Percentiles rank a stretch among this genome's conserved stretches.
Conservation (phyloP, 1,140 invertebrate species). For the Aphelenchoides fujianensis region DNA sequence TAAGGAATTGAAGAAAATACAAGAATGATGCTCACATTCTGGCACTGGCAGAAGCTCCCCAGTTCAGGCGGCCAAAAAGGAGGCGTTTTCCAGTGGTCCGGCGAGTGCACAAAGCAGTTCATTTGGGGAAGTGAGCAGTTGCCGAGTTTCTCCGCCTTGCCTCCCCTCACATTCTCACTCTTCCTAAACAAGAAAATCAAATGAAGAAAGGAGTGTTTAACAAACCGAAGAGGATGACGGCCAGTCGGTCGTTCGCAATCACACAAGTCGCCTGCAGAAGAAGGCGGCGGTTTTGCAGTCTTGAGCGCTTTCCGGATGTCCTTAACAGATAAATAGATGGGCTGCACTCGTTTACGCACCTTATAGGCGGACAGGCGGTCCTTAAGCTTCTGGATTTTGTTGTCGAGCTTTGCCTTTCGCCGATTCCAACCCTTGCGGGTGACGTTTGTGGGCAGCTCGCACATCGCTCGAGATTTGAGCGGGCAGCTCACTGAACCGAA, state of each 20-base stretch:
- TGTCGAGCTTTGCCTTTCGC: conserved; percentile 1
- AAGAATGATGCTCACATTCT: too few relatives aligned
- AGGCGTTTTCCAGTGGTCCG: conserved; percentile 87
- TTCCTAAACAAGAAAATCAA: too few relatives aligned
- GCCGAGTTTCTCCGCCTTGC: too few relatives aligned
- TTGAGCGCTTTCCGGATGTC: conserved; percentile 30
- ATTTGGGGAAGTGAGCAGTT: conserved; percentile 67
- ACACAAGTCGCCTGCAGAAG: not conserved
- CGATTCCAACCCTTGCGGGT: conserved; percentile 16
- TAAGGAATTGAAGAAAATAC: too few relatives aligned
- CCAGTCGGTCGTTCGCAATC: not conserved
- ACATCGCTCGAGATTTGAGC: conserved; percentile 14
- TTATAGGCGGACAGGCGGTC: not conserved
- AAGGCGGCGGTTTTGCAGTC: conserved; percentile 8
- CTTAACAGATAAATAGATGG: not conserved
- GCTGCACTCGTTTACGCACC: not conserved
- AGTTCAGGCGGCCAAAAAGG: conserved; percentile 77
- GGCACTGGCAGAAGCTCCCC: conserved; percentile 89
- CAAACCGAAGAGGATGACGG: conserved; percentile 25
- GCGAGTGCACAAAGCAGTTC: conserved; percentile 94
- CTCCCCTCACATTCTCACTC: too few relatives aligned
- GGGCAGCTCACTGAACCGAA: not conserved
- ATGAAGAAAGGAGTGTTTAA: too few relatives aligned
- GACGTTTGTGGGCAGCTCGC: conserved; percentile 12
- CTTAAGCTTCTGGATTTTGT: conserved; percentile 18